These are phyloP conservation scores for Cosmia pyralina DNA, from an alignment of 2,888 invertebrate species.

Conservation along the genomic window DNA sequence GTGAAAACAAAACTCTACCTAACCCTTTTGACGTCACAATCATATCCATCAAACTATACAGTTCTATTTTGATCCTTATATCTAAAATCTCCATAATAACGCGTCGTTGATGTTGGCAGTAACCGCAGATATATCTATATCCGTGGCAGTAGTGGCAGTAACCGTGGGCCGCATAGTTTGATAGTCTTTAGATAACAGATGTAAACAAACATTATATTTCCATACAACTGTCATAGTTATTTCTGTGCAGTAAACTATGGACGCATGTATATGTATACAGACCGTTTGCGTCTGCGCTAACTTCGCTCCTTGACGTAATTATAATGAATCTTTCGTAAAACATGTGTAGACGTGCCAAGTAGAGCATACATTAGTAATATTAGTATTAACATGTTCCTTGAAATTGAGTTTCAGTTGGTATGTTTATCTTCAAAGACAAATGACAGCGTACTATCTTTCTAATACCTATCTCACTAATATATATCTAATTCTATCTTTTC, in stretches of 20 bases:
- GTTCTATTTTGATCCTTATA: slow-evolving; percentile 22
- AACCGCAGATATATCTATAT: neutral
- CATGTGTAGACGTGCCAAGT: slow-evolving; percentile 69
- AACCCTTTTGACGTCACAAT: neutral
- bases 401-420: slow-evolving; percentile 28
- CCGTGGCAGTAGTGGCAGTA: too few relatives aligned
- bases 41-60: neutral
- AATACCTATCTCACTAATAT: too few relatives aligned
- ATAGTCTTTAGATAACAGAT: slow-evolving; percentile 49
- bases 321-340: slow-evolving; percentile 72
- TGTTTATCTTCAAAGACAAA: slow-evolving; percentile 21
- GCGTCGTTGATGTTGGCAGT: slow-evolving; percentile 29
- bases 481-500: neutral
- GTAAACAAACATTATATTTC: slow-evolving; percentile 55
- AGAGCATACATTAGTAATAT: slow-evolving; percentile 54
- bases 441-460: neutral
- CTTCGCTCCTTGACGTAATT: slow-evolving; percentile 57
- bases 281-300: slow-evolving; percentile 53
- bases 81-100: slow-evolving; percentile 15
- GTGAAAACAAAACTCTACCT: neutral
- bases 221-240: slow-evolving; percentile 59
- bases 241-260: slow-evolving; percentile 43
- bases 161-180: slow-evolving; percentile 26
- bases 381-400: slow-evolving; percentile 41
- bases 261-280: slow-evolving; percentile 8